Base-by-base conservation (phyloP, 2,888 invertebrate species). In the Mylabris sibirica region DNA sequence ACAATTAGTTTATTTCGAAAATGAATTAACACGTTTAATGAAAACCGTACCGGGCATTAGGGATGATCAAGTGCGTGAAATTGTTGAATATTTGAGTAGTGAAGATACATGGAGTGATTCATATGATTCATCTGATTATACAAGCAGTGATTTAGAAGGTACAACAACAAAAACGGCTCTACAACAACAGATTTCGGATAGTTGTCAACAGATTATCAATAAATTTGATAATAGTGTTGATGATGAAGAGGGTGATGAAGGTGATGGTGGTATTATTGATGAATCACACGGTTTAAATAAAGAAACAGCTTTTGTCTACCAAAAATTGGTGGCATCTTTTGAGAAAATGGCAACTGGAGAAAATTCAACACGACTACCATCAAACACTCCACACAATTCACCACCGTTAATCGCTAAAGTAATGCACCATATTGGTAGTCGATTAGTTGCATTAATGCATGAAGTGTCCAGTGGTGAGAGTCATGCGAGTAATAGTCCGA, bases 71-170 rank as follows among this genome's bases (percentile, higher is more conserved):
- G 96, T 96, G 49, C 90, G 93, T 24, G 96, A 96, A 85, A 95
- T 96, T 66, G 96, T 97, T 0, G 96, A 96, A 84, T 96, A 96
- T 83, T 86, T 96, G 72, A 96, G 95, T 75, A 95, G 95, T 75
- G 96, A 96, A 81, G 96, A 96, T 80, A 94, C 96, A 3, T 96
- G 95, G 95, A 96, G 95, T 74, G 96, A 96, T 83, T 96, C 95
- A 0, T 96, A 95, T 80, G 96, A 96, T 82, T 95, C 95, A 3
- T 95, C 95, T 0, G 96, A 96, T 83, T 96, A 96, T 79, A 96
- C 95, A 1, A 95, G 94, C 73, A 95, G 95, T 0, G 96, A 96
- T 83, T 85, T 95, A 64, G 95, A 95, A 80, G 91, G 92, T 6
- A 85, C 85, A n/a, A 88, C 88, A 3, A 88, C 89, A 62, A 90